Evolutionary conservation across 2,888 invertebrate genomes (phyloP).

Genomic region (Allolobophora icterica): DNA sequence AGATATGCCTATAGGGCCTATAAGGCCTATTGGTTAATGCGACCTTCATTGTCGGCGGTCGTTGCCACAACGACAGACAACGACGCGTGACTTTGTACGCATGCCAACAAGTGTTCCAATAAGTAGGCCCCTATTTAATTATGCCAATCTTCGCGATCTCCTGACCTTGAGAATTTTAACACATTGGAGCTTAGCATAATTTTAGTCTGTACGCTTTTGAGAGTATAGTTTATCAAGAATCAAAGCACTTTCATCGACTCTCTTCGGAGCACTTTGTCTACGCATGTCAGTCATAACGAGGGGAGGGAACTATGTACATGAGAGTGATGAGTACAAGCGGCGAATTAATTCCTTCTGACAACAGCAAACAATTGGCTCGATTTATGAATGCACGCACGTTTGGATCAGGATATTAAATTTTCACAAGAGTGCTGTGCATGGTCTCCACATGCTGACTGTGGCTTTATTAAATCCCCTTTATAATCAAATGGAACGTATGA

Average conservation of each 20-base stretch:
- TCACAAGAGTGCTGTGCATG: too few relatives aligned
- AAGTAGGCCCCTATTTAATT: background rate
- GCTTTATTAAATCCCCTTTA: too few relatives aligned
- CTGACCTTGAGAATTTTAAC: background rate
- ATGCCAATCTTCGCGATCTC: background rate
- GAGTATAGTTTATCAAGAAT: slow-evolving; percentile 7
- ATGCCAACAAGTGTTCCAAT: background rate
- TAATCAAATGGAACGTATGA: too few relatives aligned
- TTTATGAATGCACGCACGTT: background rate
- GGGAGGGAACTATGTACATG: background rate
- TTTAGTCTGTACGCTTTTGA: background rate
- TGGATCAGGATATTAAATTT: background rate
- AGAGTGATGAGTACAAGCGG: background rate
- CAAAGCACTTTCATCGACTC: background rate
- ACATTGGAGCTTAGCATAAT: background rate
- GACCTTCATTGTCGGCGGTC: background rate
- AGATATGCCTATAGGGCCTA: too few relatives aligned
- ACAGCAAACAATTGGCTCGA: background rate
- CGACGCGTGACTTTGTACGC: background rate
- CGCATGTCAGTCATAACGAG: background rate
- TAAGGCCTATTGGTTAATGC: too few relatives aligned
- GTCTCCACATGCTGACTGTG: too few relatives aligned
- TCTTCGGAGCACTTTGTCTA: background rate
- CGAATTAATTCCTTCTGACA: background rate
- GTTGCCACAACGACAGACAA: background rate